Conservation (phyloP, 92 coral and sea anemone genomes). For the Porites rus region DNA sequence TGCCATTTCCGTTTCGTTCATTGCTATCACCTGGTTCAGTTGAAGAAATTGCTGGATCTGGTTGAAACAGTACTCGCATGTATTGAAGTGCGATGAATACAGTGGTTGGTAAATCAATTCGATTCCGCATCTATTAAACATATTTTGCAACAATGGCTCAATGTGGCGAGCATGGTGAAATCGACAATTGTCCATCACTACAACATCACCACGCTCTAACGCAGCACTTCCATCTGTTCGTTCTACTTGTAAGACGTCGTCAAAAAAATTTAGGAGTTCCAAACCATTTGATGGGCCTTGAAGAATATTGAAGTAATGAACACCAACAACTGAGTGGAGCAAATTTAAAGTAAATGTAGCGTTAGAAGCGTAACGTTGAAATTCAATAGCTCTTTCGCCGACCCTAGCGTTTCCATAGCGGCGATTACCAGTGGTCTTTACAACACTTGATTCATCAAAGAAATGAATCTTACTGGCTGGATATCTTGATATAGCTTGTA, state of each 20-base stretch:
- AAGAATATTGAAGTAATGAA: conserved; percentile 55
- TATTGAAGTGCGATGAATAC: conserved; percentile 64
- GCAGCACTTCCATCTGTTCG: conserved; percentile 48
- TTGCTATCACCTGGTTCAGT: conserved; percentile 53
- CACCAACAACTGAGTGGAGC: conserved; percentile 66
- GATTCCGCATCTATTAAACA: conserved; percentile 53
- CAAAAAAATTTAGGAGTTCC: conserved; percentile 60
- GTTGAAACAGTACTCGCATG: conserved; percentile 63
- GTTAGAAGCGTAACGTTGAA: conserved; percentile 49
- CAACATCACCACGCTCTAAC: conserved; percentile 53
- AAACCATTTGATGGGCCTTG: conserved; percentile 67
- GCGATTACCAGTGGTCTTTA: conserved; percentile 54
- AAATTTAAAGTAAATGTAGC: conserved; percentile 67
- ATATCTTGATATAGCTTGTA: conserved; percentile 60
- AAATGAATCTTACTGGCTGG: conserved; percentile 62
- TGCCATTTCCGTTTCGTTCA: conserved; percentile 59
- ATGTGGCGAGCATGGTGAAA: conserved; percentile 70
- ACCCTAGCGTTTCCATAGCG: conserved; percentile 59
- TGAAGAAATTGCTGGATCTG: conserved; percentile 62
- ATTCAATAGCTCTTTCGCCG: conserved; percentile 53
- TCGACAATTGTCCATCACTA: conserved; percentile 77
- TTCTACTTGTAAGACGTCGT: conserved; percentile 47
- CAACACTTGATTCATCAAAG: conserved; percentile 61
- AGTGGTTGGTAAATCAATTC: conserved; percentile 73
- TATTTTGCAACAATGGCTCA: conserved; percentile 57